Evolutionary conservation across 2,113 vertebrate species (phyloP), one percentile per base, ranked within the genome.

Genomic region (Dicerorhinus sumatrensis): DNA sequence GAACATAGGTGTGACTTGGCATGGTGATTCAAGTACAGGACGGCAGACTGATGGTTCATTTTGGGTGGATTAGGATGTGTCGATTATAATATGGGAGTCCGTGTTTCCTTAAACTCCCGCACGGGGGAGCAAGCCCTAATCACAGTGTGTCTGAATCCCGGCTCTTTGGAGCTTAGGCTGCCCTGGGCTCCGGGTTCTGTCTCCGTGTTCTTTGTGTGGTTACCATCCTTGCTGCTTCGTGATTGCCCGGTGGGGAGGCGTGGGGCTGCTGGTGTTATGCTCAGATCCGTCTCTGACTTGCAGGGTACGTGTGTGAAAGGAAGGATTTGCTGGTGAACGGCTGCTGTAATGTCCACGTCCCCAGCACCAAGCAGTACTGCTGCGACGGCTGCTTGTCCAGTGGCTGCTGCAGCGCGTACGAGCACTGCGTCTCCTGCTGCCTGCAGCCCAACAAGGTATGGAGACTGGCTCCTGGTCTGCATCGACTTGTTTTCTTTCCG

Each of bases 231-330:
- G 77, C n/a, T 33, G 29, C 79, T 39, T 46, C 2, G 3, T 9
- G 23, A 33, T 62, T 31, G 1, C 16, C 39, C 4, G 29, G 36
- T 16, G 10, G 23, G 29, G 77, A 7, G 18, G 7, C 8, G 63
- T 63, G 13, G n/a, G 17, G 6, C 73, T 63, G 69, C 83, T 51
- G 70, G 76, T 25, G 63, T n/a, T 46, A 6, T 51, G 5, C 91
- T 92, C 14, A 82, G 79, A 42, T 7, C 42, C 0, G 33, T 81
- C 58, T 97, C 92, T 98, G 62, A 95, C 97, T 97, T 96, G 27
- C 98, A 99, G 99, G 99, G 79, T 99, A 99, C n/a, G 99, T 99
- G 88, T 99, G 99, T n/a, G 99, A 99, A 98, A 99, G 99, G 94
- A 99, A 99, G 89, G 99, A 99, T 91, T 89, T 99, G 93, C 98